These are phyloP conservation scores for Dinocampus coccinellae DNA, from an alignment of 2,888 invertebrate genomes.

Conservation along the genomic window DNA sequence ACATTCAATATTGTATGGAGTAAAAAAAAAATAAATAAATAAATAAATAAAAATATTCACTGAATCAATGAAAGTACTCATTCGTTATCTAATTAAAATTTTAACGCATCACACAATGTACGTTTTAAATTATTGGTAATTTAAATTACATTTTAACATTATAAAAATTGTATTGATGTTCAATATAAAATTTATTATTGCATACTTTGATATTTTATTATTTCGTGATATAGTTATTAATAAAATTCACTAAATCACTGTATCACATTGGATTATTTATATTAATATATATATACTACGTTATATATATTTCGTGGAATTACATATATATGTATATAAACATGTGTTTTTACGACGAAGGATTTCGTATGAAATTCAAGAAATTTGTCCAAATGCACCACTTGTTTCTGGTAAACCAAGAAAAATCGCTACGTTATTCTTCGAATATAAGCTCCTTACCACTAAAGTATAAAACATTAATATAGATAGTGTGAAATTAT, in stretches of 20 bases:
- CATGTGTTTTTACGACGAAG: background rate
- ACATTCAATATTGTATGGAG: background rate
- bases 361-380: background rate
- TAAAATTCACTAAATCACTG: background rate
- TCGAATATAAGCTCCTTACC: slow-evolving; percentile 16
- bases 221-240: background rate
- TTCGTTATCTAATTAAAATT: background rate
- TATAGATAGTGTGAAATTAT: slow-evolving; percentile 12
- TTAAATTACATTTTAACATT: background rate
- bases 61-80: background rate
- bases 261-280: background rate
- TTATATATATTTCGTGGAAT: background rate
- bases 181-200: background rate
- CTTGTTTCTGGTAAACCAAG: slow-evolving; percentile 24
- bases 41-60: background rate
- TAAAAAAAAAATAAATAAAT: background rate
- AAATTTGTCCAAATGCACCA: background rate
- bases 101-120: background rate
- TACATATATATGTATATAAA: background rate
- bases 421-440: slow-evolving; percentile 19
- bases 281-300: background rate
- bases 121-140: background rate
- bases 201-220: background rate
- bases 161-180: background rate
- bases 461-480: slow-evolving; percentile 25